Base-by-base conservation (phyloP, 2,113 vertebrate genomes). In the Hippocampus comes region DNA sequence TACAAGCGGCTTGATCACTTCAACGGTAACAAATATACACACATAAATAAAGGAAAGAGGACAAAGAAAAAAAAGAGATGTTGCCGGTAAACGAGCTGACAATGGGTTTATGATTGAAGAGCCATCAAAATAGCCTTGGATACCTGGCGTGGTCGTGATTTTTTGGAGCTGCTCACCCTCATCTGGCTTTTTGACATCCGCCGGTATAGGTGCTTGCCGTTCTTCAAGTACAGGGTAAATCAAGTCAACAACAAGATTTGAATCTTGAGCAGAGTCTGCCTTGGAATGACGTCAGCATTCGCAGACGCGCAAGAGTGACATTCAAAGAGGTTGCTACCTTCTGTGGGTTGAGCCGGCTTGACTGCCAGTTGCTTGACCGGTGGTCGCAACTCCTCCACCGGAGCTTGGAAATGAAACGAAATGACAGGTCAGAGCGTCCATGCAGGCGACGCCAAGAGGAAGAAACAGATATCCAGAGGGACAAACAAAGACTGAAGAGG, bases 301-400 rank as follows among this genome's bases (percentile, higher is more conserved):
- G 43, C 20, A 55, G 79, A 46, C 72, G 15, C n/a, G 55, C 2
- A 88, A 87, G 78, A 79, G 55, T 21, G 65, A 76, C 78, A 75
- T 76, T 87, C 79, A 11, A 67, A 30, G 70, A 38, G 65, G 42
- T 38, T n/a, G 42, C 25, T 92, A 92, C 92, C 91, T 93, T 77
- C 77, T 75, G 4, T 48, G 72, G 77, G 82, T 84, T 82, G 66
- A 9, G 68, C 41, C 68, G 78, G 82, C 79, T 90, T 84, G 74
- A 70, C 73, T 59, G 83, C 15, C 2, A 78, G 46, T 48, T 87
- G 79, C 79, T 75, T 82, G 60, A 67, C 75, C 43, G 82, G 70
- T 61, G 79, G 65, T 48, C 76, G 68, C 2, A 68, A 17, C 70
- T 85, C 82, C 79, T 88, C 87, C 75, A 46, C 64, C n/a, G 42